Percentiles rank a stretch among this genome's conserved stretches.
Evolutionary conservation across 2,797 vertebrate species (phyloP).

Genomic region (Neopelma chrysocephalum): DNA sequence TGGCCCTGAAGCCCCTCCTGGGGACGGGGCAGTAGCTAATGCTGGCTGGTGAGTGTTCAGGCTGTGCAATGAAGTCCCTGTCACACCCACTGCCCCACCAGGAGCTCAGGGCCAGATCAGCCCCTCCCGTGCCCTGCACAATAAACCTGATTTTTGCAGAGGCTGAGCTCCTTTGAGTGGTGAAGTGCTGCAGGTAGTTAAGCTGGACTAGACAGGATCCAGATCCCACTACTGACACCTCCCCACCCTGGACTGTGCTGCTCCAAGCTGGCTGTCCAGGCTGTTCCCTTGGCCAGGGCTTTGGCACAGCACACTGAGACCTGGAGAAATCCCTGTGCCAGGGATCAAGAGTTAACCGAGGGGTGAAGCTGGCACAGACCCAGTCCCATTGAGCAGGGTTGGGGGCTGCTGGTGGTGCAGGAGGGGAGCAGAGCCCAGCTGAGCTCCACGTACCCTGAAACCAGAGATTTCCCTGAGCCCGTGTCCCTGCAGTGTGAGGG

Average conservation of each 20-base stretch:
- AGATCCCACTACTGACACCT: background rate
- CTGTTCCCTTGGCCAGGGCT: background rate
- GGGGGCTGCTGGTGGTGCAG: background rate
- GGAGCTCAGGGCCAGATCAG: background rate
- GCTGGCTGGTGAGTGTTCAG: background rate
- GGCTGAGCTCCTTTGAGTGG: background rate
- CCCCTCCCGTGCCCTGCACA: rapidly evolving
- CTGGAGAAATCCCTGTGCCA: background rate
- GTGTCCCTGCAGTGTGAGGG: background rate
- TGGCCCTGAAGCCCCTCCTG: background rate
- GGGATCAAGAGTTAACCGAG: background rate
- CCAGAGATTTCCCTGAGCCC: background rate
- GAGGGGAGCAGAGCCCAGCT: background rate
- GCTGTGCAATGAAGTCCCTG: rapidly evolving
- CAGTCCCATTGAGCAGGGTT: background rate
- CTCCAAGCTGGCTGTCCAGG: background rate
- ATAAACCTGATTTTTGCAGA: background rate
- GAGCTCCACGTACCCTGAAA: background rate
- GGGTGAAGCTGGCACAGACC: background rate
- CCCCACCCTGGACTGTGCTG: background rate
- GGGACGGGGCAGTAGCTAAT: background rate
- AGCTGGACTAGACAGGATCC: background rate
- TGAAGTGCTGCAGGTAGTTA: background rate
- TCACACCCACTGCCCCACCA: background rate
- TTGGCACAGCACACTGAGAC: background rate